Percentiles rank a stretch among this genome's conserved stretches.
Conservation (phyloP, 2,113 vertebrate species). For the Meriones unguiculatus region DNA sequence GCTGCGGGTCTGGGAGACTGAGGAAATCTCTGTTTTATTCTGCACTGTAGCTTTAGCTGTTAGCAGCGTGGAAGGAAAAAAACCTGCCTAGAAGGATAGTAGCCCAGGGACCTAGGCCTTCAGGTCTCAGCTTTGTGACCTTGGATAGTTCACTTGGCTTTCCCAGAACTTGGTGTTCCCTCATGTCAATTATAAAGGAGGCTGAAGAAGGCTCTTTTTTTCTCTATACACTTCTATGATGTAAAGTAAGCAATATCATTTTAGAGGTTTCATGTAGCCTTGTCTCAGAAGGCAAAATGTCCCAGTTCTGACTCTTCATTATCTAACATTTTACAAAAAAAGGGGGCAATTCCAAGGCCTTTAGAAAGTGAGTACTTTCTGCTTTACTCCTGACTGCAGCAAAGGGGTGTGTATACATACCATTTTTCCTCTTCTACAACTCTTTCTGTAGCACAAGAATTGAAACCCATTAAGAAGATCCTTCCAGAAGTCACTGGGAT, state of each 20-base stretch:
- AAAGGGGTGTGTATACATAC: background rate
- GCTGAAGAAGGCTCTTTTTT: background rate
- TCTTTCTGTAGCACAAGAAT: background rate
- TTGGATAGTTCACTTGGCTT: background rate
- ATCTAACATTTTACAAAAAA: background rate
- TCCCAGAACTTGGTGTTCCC: background rate
- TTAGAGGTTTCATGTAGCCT: background rate
- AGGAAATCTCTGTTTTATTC: background rate
- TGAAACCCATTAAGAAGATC: background rate
- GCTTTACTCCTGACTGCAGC: background rate
- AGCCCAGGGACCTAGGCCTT: background rate
- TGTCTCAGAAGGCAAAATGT: background rate
- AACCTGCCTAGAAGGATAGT: background rate
- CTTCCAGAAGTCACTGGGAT: background rate
- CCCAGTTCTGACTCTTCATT: constrained; percentile 2
- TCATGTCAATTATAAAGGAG: background rate
- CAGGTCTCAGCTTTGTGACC: background rate
- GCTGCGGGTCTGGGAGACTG: background rate
- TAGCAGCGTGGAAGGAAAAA: background rate
- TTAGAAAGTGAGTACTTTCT: background rate
- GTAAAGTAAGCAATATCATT: background rate
- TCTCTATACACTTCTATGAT: background rate
- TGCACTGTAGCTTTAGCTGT: background rate
- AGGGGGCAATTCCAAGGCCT: constrained; percentile 7
- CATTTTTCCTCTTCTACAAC: background rate